Conservation (phyloP, 2,113 vertebrate species). For the Urocitellus parryii region DNA sequence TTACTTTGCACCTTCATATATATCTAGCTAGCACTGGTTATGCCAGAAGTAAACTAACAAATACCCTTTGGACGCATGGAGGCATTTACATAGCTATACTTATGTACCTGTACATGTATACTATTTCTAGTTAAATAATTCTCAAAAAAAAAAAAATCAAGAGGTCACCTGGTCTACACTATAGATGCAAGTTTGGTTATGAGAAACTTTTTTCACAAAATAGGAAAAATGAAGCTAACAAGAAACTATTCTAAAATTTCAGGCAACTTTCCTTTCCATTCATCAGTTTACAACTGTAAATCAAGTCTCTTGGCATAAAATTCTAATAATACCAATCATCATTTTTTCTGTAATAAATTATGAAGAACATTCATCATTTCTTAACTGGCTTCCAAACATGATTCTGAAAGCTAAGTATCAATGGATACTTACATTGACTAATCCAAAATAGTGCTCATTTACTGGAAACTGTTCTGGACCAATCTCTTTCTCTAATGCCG, state of each 20-base stretch:
- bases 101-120: not conserved
- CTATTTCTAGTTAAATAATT: not conserved
- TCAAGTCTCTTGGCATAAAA: not conserved
- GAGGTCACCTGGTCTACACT: not conserved
- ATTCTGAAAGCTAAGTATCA: not conserved
- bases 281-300: not conserved
- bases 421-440: conserved; percentile 91
- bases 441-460: conserved; percentile 93
- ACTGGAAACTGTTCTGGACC: conserved; percentile 93
- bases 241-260: not conserved
- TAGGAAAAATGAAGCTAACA: not conserved
- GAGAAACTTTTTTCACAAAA: conserved; percentile 43
- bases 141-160: conserved; percentile 1
- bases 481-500: conserved; percentile 95
- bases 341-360: not conserved
- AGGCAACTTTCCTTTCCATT: not conserved
- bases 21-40: not conserved
- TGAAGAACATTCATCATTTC: not conserved
- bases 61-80: not conserved
- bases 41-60: not conserved
- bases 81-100: not conserved
- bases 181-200: not conserved
- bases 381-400: not conserved
- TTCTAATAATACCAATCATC: not conserved
- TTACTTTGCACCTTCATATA: not conserved